Conservation (phyloP, 1,140 invertebrate genomes). For the Heliconius hermathena region DNA sequence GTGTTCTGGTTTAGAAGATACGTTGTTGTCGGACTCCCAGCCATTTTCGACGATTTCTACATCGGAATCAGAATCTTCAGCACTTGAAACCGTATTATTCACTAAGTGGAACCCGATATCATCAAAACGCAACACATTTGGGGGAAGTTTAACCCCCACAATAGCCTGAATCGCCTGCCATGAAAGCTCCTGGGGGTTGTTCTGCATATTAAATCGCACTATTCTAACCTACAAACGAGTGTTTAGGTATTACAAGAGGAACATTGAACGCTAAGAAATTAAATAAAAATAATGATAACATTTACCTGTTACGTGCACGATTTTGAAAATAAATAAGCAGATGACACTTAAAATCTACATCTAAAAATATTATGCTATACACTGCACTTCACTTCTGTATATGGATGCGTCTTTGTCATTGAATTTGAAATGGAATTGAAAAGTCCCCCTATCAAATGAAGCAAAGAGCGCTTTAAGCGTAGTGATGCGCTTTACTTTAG, state of each 20-base stretch:
- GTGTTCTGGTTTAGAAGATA: conserved; percentile 71
- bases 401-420: conserved; percentile 66
- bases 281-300: conserved; percentile 51
- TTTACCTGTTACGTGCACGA: conserved; percentile 76
- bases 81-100: conserved; percentile 71
- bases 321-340: conserved; percentile 70
- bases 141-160: conserved; percentile 81
- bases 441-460: conserved; percentile 32
- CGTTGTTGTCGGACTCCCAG: conserved; percentile 77
- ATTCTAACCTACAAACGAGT: conserved; percentile 82
- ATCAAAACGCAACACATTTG: conserved; percentile 80
- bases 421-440: conserved; percentile 47
- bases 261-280: conserved; percentile 46
- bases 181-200: conserved; percentile 82
- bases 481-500: not conserved
- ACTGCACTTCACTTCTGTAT: conserved; percentile 61
- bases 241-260: conserved; percentile 67
- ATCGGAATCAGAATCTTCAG: conserved; percentile 79
- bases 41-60: conserved; percentile 81
- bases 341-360: conserved; percentile 81
- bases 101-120: conserved; percentile 80
- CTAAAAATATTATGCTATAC: conserved; percentile 82
- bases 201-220: conserved; percentile 82
- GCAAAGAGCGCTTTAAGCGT: conserved; percentile 36
- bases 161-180: conserved; percentile 82